Evolutionary conservation across 2,888 invertebrate species (phyloP), one percentile per base, ranked within the genome.

Genomic region (Emesis furor): DNA sequence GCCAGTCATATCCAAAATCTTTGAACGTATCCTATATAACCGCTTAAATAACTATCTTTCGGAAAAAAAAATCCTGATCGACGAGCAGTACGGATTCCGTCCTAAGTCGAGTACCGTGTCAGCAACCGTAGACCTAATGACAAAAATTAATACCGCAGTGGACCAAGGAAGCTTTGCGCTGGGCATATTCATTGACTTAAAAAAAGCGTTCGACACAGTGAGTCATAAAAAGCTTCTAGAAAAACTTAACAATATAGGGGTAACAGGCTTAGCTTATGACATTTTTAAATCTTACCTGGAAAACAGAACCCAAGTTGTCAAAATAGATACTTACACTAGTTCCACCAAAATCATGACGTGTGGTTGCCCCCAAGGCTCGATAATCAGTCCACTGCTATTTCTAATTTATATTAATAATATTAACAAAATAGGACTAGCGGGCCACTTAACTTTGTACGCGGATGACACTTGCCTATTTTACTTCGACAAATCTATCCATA

Each of bases 291-390:
- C 85, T 0, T 86, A 86, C 30, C 37, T 86, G 7, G 17, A 8
- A 55, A 76, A 83, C 14, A 59, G 88, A 14, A 37, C 24, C n/a
- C 86, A 86, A 79, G 39, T 84, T 2, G 85, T 85, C 3, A 85
- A 85, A 76, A 79, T 86, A 0, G 76, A 17, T 67, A 42, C 69
- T 5, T 62, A 32, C 14, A 1, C 12, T 8, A 86, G 88, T 74
- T 8, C 37, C 4, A 5, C 78, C 1, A 4, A 32, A 77, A 8
- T 5, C 0, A 17, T 88, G 0, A 81, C 79, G 0, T 87, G 42
- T 35, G 84, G 83, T 8, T 71, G 82, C 14, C 86, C 85, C 3
- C 83, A 86, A 51, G 86, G 85, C 0, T 85, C 86, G 1, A 82
- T 86, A 14, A 2, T 86, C 1, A 83, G 84, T 0, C 86, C 86